Evolutionary conservation across 2,888 invertebrate species (phyloP).

Genomic region (Cerceris ruficornis): DNA sequence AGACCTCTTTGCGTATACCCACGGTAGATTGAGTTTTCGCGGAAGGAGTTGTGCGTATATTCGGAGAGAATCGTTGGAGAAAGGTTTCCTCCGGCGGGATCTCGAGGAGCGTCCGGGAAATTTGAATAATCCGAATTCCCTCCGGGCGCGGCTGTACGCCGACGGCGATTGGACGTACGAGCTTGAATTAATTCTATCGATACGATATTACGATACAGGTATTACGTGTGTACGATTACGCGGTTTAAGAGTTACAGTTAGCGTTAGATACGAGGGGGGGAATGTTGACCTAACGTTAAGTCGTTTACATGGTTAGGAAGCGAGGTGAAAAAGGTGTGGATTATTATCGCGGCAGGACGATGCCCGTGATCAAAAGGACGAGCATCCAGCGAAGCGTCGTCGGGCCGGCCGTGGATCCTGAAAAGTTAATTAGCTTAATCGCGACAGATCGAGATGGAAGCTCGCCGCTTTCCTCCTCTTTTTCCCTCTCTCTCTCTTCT

Average conservation of each 20-base stretch:
- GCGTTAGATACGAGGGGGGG: constrained; percentile 53
- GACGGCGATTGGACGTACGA: constrained; percentile 41
- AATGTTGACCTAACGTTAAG: constrained; percentile 55
- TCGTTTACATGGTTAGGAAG: constrained; percentile 52
- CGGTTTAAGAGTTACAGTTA: constrained; percentile 55
- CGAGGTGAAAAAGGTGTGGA: constrained; percentile 50
- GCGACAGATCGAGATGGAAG: neutral
- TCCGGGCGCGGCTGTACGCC: neutral
- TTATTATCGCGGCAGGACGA: constrained; percentile 61
- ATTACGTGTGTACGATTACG: constrained; percentile 49
- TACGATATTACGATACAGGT: constrained; percentile 43
- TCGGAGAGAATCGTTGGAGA: too few relatives aligned
- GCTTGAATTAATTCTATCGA: constrained; percentile 50
- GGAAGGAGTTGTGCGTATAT: too few relatives aligned
- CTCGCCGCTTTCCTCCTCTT: too few relatives aligned
- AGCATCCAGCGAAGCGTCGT: constrained; percentile 35
- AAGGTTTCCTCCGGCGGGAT: too few relatives aligned
- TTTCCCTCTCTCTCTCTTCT: too few relatives aligned
- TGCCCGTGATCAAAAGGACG: constrained; percentile 36
- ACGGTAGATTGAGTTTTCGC: too few relatives aligned
- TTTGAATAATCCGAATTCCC: too few relatives aligned
- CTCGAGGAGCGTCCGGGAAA: too few relatives aligned
- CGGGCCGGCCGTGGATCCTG: constrained; percentile 46
- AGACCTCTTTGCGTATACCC: too few relatives aligned
- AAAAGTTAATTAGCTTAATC: constrained; percentile 23